Percentiles rank a stretch among this genome's conserved stretches.
These are phyloP conservation scores for Notodonta ziczac DNA, from an alignment of 2,888 invertebrate species.

Conservation along the genomic window DNA sequence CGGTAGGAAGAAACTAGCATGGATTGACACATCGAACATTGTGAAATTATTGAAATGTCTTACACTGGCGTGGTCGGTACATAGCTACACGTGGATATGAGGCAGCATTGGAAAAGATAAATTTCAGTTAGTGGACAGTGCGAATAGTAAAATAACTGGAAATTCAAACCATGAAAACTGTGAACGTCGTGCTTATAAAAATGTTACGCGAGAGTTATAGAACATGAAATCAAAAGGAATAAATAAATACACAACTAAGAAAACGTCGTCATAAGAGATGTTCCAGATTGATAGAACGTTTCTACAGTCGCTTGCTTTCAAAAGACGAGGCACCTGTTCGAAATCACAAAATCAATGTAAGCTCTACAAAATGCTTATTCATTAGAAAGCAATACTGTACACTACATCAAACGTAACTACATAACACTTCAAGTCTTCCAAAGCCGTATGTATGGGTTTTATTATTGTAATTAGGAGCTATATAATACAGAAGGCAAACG, in stretches of 20 bases:
- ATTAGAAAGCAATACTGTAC: slow-evolving; percentile 40
- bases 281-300: slow-evolving; percentile 62
- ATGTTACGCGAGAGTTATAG: slow-evolving; percentile 26
- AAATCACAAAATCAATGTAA: slow-evolving; percentile 19
- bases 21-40: slow-evolving; percentile 30
- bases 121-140: slow-evolving; percentile 63
- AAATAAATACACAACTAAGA: slow-evolving; percentile 33
- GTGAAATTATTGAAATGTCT: slow-evolving; percentile 65
- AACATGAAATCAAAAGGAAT: slow-evolving; percentile 35
- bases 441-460: slow-evolving; percentile 37
- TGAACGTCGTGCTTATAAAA: slow-evolving; percentile 28
- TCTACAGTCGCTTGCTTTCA: slow-evolving; percentile 13
- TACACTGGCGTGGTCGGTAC: slow-evolving; percentile 87
- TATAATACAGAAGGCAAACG: slow-evolving; percentile 57
- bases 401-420: slow-evolving; percentile 39
- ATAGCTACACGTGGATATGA: slow-evolving; percentile 76
- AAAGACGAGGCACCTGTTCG: slow-evolving; percentile 28
- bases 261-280: slow-evolving; percentile 76
- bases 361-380: slow-evolving; percentile 23
- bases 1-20: not conserved
- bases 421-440: slow-evolving; percentile 32
- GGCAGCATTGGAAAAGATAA: slow-evolving; percentile 79
- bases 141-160: slow-evolving; percentile 37
- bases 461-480: slow-evolving; percentile 42
- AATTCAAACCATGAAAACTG: slow-evolving; percentile 26